Evolutionary conservation across 2,888 invertebrate genomes (phyloP), one percentile per base, ranked within the genome.

Genomic region (Calameuta idolon): DNA sequence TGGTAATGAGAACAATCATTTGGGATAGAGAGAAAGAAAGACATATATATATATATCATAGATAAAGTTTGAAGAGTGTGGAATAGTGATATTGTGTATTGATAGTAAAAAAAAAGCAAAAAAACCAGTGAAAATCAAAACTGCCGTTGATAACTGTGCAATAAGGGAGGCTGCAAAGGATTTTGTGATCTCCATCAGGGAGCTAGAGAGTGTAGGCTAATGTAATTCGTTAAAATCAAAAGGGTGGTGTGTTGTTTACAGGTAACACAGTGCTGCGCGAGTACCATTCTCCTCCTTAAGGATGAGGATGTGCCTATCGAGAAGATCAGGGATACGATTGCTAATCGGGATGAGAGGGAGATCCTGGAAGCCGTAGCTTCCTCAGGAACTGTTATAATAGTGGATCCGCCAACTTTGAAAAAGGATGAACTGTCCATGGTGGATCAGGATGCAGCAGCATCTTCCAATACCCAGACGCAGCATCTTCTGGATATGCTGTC

Each of bases 1-100:
- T 71, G 71, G 71, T 71, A 71, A 71, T 71, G 31, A 71, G 71
- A 55, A 15, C 55, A 55, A 55, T 55, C 55, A 55, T 55, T 55
- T 55, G 55, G 55, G 55, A 9, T 23, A 55, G 15, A 55, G 55
- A 23, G 5, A 23, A 9, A 15, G 23, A 55, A 23, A 1, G 35
- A 11, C 1, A 23, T 2, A 23, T 1, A 40, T 4, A 40, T 12
- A 40, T 40, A 55, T 9, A 55, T 9, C 23, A 23, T 23, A 55
- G 2, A 55, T 55, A 4, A 5, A 55, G 23, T 55, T 55, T 5
- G 0, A 55, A 55, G 55, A 55, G 31, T 34, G 71, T 34, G 71
- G 31, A 71, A 31, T 34, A 71, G 71, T 71, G 71, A 71, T 23
- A 34, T 30, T 23, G 71, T 31, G 71, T 71, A 71, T 5, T 71